Conservation (phyloP, 2,113 vertebrate species). For the Psittacus erithacus region DNA sequence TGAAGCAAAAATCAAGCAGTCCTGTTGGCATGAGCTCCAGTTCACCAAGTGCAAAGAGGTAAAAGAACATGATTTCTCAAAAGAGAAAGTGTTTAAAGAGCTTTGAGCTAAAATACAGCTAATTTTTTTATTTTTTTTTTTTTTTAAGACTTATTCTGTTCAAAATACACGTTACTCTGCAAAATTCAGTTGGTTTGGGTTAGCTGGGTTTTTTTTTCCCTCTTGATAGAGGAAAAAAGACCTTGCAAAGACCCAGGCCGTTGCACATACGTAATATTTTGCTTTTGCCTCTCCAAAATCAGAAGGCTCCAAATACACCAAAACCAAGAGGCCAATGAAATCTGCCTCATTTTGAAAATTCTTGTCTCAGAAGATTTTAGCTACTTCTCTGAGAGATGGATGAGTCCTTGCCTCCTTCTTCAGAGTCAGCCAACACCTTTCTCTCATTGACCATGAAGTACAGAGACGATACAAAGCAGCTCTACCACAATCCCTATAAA, state of each 20-base stretch:
- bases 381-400: neutral
- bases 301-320: neutral
- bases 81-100: neutral
- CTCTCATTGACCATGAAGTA: neutral
- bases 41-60: neutral
- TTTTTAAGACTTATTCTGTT: neutral
- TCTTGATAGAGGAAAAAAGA: neutral
- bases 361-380: neutral
- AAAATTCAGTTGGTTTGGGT: neutral
- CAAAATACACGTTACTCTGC: neutral
- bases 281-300: neutral
- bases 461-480: neutral
- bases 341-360: neutral
- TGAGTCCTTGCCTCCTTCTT: neutral
- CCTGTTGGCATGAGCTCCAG: neutral
- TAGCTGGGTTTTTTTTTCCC: neutral
- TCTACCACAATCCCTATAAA: neutral
- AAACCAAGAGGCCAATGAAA: neutral
- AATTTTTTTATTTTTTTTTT: neutral
- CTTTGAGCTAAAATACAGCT: neutral
- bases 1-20: neutral
- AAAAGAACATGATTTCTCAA: neutral
- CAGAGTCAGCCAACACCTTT: neutral
- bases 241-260: neutral
- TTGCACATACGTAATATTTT: neutral